Base-by-base conservation (phyloP, 2,797 vertebrate genomes). In the Notolabrus celidotus region DNA sequence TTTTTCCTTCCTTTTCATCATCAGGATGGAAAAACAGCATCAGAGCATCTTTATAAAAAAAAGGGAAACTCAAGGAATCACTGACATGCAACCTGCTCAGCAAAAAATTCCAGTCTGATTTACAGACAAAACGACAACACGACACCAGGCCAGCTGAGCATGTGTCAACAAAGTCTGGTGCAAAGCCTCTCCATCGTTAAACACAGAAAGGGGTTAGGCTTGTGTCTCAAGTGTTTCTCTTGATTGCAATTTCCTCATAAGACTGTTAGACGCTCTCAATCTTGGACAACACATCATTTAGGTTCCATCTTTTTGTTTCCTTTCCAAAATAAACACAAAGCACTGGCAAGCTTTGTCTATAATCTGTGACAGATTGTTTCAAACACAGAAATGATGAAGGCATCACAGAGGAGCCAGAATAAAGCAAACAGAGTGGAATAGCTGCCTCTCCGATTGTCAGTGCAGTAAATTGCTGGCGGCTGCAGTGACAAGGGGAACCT, bases 401-500 rank as follows among this genome's bases (percentile, higher is more conserved):
- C 54, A 50, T 61, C 14, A 69, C 65, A 75, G 8, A 59, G 14
- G 63, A 60, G 45, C 11, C 27, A 67, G 14, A 47, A 39, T 2
- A 47, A 39, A 58, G 38, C 11, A 77, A 69, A 74, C 14, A 10
- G 14, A 46, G 45, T n/a, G 29, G 64, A 67, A 77, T 53, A 68
- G 65, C 47, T n/a, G 42, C 22, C 41, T 67, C 39, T 58, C 42
- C 45, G 56, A n/a, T 72, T 74, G 59, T 53, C 12, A 67, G 55
- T 55, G 73, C 78, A 74, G 70, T 76, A 77, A 74, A 76, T 71
- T 83, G 76, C 83, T 66, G 52, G 58, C 5, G 9, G 69, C 79
- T 85, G 73, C 66, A 77, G 74, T 89, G 79, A 88, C 88, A 85
- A 74, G 79, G 63, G 79, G 83, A 86, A 88, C 81, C 86, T 92